phyloP scores from a whole-genome alignment of 2,113 vertebrate species.

The Campylorhamphus procurvoides region DNA sequence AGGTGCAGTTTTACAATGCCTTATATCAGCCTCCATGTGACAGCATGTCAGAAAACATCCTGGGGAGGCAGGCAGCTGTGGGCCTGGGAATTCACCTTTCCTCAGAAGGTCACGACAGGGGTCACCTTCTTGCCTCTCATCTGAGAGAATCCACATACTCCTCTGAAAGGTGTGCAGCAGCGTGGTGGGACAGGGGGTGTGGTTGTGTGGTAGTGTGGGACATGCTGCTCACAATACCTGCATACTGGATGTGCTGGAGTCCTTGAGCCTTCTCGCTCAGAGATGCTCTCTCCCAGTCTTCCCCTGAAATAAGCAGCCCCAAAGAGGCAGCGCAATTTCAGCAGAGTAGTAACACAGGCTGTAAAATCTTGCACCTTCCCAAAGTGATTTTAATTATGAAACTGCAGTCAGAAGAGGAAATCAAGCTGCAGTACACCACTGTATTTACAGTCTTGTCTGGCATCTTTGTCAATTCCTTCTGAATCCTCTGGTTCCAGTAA shows the following conservation, averaged over 20 bases:
- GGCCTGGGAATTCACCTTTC: neutral
- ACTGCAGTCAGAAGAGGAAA: neutral
- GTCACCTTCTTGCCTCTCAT: neutral
- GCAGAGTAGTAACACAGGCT: neutral
- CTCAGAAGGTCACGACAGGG: neutral
- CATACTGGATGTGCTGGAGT: accelerated
- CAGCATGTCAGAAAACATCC: neutral
- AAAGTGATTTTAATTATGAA: neutral
- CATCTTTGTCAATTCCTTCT: neutral
- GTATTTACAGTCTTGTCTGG: neutral
- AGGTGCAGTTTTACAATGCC: neutral
- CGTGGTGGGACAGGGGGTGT: neutral
- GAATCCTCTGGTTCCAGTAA: neutral
- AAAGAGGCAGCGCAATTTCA: neutral
- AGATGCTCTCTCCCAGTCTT: accelerated
- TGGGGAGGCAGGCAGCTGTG: neutral
- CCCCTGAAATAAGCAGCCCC: neutral
- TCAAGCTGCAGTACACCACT: neutral
- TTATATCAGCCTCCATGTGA: neutral
- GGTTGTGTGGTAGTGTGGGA: neutral
- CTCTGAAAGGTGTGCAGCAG: neutral
- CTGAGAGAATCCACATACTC: neutral
- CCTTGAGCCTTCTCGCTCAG: neutral
- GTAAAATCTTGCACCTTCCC: neutral
- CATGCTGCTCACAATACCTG: accelerated